Conservation (phyloP, 2,888 invertebrate genomes). For the Bellardia pandia region DNA sequence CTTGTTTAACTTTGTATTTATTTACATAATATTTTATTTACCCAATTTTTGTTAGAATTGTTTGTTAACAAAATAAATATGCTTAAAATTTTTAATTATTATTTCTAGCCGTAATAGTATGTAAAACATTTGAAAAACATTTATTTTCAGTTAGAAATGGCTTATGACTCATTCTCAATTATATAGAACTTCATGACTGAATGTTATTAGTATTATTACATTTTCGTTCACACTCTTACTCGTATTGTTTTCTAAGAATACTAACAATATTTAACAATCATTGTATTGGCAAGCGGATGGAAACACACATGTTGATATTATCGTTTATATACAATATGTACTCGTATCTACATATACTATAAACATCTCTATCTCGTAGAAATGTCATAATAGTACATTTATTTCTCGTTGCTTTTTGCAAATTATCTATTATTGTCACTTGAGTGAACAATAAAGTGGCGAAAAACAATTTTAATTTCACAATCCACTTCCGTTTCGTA, state of each 20-base stretch:
- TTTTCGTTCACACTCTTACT: constrained; percentile 24
- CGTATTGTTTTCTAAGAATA: constrained; percentile 30
- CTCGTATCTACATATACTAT: background rate
- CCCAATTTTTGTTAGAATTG: background rate
- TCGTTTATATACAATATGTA: background rate
- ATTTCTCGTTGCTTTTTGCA: background rate
- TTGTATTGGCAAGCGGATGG: constrained; percentile 4
- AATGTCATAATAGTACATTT: constrained; percentile 36
- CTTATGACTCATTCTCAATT: constrained; percentile 45
- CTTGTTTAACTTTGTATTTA: too few species aligned
- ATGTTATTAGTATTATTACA: constrained; percentile 9
- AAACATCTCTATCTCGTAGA: constrained; percentile 5
- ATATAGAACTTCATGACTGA: constrained; percentile 49
- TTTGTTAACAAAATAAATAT: background rate
- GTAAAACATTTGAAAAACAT: background rate
- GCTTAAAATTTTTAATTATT: background rate
- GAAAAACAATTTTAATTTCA: constrained; percentile 60
- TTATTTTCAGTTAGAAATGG: background rate
- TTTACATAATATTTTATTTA: too few species aligned
- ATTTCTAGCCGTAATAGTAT: background rate
- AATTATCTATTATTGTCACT: constrained; percentile 3
- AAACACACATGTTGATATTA: background rate
- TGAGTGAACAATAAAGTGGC: constrained; percentile 40
- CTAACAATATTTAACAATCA: constrained; percentile 25
- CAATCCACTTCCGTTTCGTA: constrained; percentile 61